Conservation (phyloP, 2,888 invertebrate species). For the Pterostichus madidus region DNA sequence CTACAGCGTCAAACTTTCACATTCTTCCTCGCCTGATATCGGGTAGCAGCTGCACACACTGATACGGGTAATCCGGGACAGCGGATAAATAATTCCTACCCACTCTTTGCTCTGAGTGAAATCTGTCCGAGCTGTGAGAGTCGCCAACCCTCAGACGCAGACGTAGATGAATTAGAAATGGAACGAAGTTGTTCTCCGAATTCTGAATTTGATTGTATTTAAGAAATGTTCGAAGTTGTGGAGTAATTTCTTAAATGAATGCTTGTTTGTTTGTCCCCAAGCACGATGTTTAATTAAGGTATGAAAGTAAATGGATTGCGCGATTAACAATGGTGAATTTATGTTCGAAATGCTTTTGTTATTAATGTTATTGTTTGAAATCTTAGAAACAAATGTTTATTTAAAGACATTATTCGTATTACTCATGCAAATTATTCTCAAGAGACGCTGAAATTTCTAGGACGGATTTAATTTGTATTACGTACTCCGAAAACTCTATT, state of each 20-base stretch:
- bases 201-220: no score
- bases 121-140: no score
- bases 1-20: constrained; percentile 27
- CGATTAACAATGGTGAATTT: constrained; percentile 35
- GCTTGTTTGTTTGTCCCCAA: constrained; percentile 18
- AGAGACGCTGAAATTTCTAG: no score
- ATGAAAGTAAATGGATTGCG: constrained; percentile 25
- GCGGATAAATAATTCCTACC: constrained; percentile 23
- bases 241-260: constrained; percentile 28
- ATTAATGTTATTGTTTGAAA: constrained; percentile 31
- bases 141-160: no score
- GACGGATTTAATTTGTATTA: no score
- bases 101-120: background rate
- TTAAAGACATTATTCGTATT: no score
- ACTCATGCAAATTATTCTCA: no score
- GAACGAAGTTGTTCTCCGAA: no score
- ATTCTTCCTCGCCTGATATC: constrained; percentile 5
- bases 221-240: background rate
- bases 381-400: constrained; percentile 1
- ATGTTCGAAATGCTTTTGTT: constrained; percentile 23
- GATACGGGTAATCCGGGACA: constrained; percentile 15
- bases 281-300: constrained; percentile 21
- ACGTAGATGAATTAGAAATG: no score
- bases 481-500: no score
- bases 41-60: constrained; percentile 12